Evolutionary conservation across 2,888 invertebrate genomes (phyloP), one percentile per base, ranked within the genome.

Genomic region (Podabrus alpinus): DNA sequence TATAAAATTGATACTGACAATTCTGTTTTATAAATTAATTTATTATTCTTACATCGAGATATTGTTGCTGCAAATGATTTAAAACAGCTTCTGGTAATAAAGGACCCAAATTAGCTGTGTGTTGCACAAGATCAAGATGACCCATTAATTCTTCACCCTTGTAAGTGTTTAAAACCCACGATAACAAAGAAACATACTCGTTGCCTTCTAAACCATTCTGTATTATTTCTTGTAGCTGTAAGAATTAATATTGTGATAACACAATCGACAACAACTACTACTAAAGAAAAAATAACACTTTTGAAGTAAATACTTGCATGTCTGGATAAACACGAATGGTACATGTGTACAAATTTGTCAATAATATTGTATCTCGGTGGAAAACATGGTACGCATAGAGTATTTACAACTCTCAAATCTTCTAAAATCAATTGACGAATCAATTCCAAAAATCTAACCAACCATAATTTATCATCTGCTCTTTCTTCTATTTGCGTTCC

Each of bases 281-380:
- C n/a, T n/a, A 4, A 13, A 13, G 11, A 29, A 62, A 45, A 16
- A 72, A 7, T 19, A 9, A 64, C 5, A 19, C 10, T 0, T 19
- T 19, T 5, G n/a, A 64, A 19, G 2, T 64, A 59, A 68, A 64
- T 13, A 90, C 91, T 90, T 87, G 93, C 93, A 89, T 95, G 94
- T 77, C 91, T 89, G 0, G 95, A 95, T 73, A 99, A 89, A 81
- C 94, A 94, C 19, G 90, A 92, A 86, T 99, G 99, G 86, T 99
- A 99, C 94, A 99, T 97, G 81, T 92, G 90, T 0, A 98, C 94
- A 87, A 95, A 98, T 87, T 93, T 93, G 83, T 95, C 93, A 68
- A 97, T 94, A 79, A 99, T 98, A 83, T 97, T 93, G 81, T 98
- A 99, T 79, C 94, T 92, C 0, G 97, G 96, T 1, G 99, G 99